These are phyloP conservation scores for Illadopsis cleaveri DNA, from an alignment of 2,113 vertebrate species.

Conservation along the genomic window DNA sequence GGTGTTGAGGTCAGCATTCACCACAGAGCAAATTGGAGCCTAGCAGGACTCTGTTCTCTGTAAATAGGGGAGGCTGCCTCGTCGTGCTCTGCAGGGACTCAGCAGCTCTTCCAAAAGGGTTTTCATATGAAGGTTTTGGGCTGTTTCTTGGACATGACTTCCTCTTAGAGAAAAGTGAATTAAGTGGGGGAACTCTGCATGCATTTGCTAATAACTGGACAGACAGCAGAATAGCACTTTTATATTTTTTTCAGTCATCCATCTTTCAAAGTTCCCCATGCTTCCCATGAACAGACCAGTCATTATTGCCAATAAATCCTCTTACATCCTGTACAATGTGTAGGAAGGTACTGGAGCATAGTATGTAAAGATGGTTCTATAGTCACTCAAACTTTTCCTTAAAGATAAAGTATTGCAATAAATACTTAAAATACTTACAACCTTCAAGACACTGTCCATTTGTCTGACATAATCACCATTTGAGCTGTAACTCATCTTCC, in stretches of 20 bases:
- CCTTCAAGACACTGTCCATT: not conserved
- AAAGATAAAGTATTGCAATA: not conserved
- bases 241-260: not conserved
- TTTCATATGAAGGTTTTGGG: not conserved
- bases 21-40: not conserved
- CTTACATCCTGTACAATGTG: not conserved
- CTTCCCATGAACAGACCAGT: not conserved
- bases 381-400: not conserved
- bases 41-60: not conserved
- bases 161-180: not conserved
- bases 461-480: not conserved
- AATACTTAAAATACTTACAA: not conserved
- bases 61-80: not conserved
- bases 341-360: not conserved
- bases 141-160: not conserved
- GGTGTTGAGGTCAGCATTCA: not conserved
- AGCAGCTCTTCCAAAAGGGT: not conserved
- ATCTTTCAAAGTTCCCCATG: not conserved
- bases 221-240: not conserved
- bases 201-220: not conserved
- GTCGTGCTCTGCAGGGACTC: not conserved
- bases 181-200: not conserved
- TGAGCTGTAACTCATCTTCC: not conserved
- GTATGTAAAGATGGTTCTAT: not conserved
- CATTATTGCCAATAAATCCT: not conserved